A percentile compares a stretch with the other conserved stretches of the same genome.
Evolutionary conservation across 2,113 vertebrate genomes (phyloP).

Genomic region (Rhegmatorhina hoffmannsi): DNA sequence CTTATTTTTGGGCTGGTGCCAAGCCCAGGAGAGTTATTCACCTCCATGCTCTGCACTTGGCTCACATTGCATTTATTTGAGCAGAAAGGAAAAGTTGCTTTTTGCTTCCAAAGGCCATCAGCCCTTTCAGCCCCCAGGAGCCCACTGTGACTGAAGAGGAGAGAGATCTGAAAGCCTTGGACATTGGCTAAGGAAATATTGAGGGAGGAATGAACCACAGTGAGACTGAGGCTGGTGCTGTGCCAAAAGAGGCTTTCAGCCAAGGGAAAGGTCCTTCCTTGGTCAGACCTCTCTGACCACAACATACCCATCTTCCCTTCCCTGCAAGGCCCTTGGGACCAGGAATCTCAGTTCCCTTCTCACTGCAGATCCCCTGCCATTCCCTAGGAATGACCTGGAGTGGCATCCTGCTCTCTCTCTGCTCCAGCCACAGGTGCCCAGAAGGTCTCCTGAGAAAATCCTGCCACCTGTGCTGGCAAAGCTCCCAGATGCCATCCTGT

Average conservation of each 20-base stretch:
- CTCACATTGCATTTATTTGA: neutral
- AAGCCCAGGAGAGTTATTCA: neutral
- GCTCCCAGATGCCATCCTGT: neutral
- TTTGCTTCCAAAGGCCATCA: neutral
- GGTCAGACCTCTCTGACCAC: neutral
- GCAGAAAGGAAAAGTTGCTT: neutral
- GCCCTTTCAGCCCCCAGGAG: neutral
- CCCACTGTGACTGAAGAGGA: neutral
- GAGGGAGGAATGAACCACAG: too few species aligned
- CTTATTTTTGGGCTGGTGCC: neutral
- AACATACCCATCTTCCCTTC: neutral
- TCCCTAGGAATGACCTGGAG: neutral
- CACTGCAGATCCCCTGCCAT: rapidly evolving
- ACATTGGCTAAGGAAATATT: neutral
- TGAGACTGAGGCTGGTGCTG: neutral
- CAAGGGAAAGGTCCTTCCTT: neutral
- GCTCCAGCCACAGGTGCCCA: neutral
- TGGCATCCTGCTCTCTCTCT: neutral
- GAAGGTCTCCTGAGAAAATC: neutral
- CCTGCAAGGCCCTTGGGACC: neutral
- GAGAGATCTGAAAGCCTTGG: neutral
- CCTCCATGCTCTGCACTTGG: rapidly evolving
- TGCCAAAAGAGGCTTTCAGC: neutral
- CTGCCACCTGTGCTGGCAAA: neutral
- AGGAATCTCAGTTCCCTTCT: neutral